phyloP scores from a whole-genome alignment of 2,888 invertebrate species.

The Eulithis prunata region DNA sequence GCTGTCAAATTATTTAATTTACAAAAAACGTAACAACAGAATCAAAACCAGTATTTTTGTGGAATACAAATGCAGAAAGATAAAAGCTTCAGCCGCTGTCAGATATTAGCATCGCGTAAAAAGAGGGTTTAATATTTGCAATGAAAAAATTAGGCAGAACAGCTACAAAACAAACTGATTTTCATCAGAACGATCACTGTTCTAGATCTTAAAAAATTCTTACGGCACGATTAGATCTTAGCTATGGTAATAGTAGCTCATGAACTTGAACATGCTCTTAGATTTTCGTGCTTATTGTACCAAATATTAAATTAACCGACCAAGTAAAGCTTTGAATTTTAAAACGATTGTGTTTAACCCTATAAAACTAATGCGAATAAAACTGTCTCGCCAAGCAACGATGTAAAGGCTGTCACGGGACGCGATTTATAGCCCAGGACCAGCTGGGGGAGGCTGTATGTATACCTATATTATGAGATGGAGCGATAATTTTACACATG shows the following conservation, averaged over 20 bases:
- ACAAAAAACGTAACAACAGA: no score
- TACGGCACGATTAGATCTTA: slow-evolving; percentile 9
- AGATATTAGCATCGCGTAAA: slow-evolving; percentile 3
- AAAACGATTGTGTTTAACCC: slow-evolving; percentile 14
- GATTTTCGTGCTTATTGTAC: slow-evolving; percentile 19
- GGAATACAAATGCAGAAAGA: slow-evolving; percentile 52
- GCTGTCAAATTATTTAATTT: no score
- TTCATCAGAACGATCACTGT: slow-evolving; percentile 7
- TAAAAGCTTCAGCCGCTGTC: slow-evolving; percentile 42
- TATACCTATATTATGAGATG: slow-evolving; percentile 43
- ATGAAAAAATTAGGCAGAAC: background rate
- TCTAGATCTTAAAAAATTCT: slow-evolving; percentile 18
- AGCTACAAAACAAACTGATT: slow-evolving; percentile 5
- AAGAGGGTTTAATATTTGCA: background rate
- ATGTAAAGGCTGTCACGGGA: slow-evolving; percentile 66
- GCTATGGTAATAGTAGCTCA: slow-evolving; percentile 33
- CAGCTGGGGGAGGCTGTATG: slow-evolving; percentile 57
- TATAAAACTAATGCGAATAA: slow-evolving; percentile 56
- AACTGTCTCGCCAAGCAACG: slow-evolving; percentile 63
- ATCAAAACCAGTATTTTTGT: slow-evolving; percentile 37
- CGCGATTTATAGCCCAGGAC: slow-evolving; percentile 74
- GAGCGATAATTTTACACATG: slow-evolving; percentile 44
- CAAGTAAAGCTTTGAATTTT: slow-evolving; percentile 16
- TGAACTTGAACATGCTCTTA: slow-evolving; percentile 66
- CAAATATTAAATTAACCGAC: slow-evolving; percentile 8